Evolutionary conservation across 2,113 vertebrate genomes (phyloP).

Genomic region (Atractosteus spatula): DNA sequence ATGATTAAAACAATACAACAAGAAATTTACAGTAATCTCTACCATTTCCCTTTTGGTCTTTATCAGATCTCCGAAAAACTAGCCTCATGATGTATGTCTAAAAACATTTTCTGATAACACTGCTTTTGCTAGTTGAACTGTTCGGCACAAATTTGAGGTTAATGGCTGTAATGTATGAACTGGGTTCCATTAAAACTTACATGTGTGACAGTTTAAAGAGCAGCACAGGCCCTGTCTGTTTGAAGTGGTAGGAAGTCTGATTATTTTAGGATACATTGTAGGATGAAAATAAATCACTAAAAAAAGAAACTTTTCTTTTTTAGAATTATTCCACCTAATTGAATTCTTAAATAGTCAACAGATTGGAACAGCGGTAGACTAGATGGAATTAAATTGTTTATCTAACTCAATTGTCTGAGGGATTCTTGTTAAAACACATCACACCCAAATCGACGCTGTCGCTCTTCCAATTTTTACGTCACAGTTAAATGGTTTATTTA

Average conservation of each 20-base stretch:
- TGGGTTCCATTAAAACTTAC: neutral
- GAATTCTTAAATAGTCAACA: neutral
- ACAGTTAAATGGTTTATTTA: too few relatives aligned
- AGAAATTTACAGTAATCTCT: too few relatives aligned
- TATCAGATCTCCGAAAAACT: too few relatives aligned
- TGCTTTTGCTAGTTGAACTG: neutral
- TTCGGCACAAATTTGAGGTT: neutral
- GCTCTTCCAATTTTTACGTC: too few relatives aligned
- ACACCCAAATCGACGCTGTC: too few relatives aligned
- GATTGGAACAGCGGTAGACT: neutral
- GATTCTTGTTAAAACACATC: too few relatives aligned
- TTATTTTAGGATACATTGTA: neutral
- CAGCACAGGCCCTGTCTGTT: neutral
- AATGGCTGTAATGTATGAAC: neutral
- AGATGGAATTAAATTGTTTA: too few relatives aligned
- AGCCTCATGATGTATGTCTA: neutral
- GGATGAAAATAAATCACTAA: neutral
- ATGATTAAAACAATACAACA: too few relatives aligned
- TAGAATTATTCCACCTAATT: constrained; percentile 3
- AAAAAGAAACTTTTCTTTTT: too few relatives aligned
- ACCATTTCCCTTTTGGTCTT: too few relatives aligned
- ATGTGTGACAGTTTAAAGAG: neutral
- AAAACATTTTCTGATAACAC: neutral
- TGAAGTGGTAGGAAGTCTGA: neutral
- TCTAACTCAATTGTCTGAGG: too few relatives aligned